A percentile compares a stretch with the other conserved stretches of the same genome.
Evolutionary conservation across 2,113 vertebrate species (phyloP).

Genomic region (Panthera uncia): DNA sequence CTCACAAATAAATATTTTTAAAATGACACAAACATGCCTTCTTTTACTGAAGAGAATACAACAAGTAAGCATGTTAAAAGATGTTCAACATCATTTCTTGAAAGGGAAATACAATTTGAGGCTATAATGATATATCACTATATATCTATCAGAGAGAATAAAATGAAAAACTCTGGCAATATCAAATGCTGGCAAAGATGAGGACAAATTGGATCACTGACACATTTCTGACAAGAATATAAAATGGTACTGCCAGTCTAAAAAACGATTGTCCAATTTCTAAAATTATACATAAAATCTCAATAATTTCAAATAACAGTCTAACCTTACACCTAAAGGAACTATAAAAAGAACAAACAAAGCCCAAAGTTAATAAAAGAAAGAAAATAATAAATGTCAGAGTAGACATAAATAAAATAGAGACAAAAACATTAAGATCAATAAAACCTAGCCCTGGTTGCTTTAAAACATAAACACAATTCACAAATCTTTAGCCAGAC

Average conservation of each 20-base stretch:
- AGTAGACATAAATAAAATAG: background rate
- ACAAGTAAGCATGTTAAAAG: background rate
- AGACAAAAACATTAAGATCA: background rate
- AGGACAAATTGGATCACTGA: background rate
- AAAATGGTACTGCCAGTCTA: background rate
- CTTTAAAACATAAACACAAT: background rate
- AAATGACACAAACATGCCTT: background rate
- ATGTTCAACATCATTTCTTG: background rate
- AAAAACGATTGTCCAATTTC: background rate
- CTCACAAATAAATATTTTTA: too few species aligned
- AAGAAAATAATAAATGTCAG: too few species aligned
- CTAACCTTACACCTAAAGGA: background rate
- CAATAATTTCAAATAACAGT: background rate
- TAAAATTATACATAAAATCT: background rate
- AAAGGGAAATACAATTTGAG: background rate
- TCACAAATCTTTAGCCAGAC: background rate
- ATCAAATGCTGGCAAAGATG: background rate
- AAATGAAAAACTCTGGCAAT: background rate
- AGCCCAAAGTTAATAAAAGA: too few species aligned
- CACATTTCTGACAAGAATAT: background rate
- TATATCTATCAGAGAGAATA: background rate
- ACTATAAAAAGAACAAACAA: background rate
- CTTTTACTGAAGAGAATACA: background rate
- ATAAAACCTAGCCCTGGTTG: background rate
- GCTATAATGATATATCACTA: background rate